Evolutionary conservation across 2,888 invertebrate genomes (phyloP).

Genomic region (Tipula lateralis): DNA sequence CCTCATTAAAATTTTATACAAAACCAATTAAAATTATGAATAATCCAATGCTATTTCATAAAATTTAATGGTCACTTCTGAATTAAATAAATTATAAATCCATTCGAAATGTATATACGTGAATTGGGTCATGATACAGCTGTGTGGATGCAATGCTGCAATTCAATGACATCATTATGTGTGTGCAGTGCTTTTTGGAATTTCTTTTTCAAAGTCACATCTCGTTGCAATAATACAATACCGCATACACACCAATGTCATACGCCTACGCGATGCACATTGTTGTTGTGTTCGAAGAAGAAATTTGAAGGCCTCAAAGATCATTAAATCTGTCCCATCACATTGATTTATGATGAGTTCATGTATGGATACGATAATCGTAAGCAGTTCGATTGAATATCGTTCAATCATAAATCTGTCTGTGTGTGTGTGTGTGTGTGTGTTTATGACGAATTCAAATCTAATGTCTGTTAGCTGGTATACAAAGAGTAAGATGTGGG

Average conservation of each 20-base stretch:
- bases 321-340: not conserved
- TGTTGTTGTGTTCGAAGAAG: not conserved
- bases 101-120: not conserved
- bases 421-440: no score
- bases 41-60: not conserved
- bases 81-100: not conserved
- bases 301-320: not conserved
- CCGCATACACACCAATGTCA: not conserved
- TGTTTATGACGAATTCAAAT: no score
- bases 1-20: not conserved
- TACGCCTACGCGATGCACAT: not conserved
- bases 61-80: not conserved
- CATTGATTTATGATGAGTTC: not conserved
- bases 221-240: not conserved
- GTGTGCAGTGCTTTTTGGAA: not conserved
- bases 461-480: no score
- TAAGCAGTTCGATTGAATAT: not conserved
- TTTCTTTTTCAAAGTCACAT: not conserved
- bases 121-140: not conserved
- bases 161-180: not conserved
- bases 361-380: not conserved
- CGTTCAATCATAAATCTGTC: not conserved
- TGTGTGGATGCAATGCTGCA: no score
- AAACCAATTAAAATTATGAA: not conserved
- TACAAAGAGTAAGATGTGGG: no score